Base-by-base conservation (phyloP, 2,113 vertebrate genomes). In the Cinclus cinclus region DNA sequence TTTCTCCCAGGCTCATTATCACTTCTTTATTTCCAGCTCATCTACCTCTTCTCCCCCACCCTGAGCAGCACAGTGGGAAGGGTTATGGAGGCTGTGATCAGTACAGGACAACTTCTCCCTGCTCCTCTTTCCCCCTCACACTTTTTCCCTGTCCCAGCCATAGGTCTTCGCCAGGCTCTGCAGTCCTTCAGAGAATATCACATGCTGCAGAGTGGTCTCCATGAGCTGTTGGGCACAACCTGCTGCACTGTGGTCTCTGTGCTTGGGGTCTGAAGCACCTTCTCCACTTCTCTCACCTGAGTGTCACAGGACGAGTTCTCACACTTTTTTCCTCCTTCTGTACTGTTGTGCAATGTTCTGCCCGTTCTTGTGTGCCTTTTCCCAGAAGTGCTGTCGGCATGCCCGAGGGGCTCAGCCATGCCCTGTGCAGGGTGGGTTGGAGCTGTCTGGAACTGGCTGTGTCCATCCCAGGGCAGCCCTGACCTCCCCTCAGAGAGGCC, bases 341-440 rank as follows among this genome's bases (percentile, higher is more conserved):
- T 35, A 3, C 24, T 62, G 17, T 25, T 7, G 7, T 28, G 12
- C 19, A n/a, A 9, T 0, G 0, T 76, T 75, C 76, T 87, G 20
- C 17, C 9, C 9, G 47, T 71, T 71, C 42, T 63, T 11, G 30
- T 3, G 5, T 23, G 8, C 3, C 0, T n/a, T 74, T 20, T 79
- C 42, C 24, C 46, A 4, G 21, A 17, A 30, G 30, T 2, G 3
- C 44, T 10, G 0, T 35, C 2, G 0, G 15, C 0, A 0, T 70
- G 50, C 14, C 24, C 0, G 0, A 2, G 15, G 83, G 28, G 28
- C 69, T n/a, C 23, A 70, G 56, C 68, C 0, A 0, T 33, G 37
- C 49, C 31, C 27, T 25, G 13, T 1, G 4, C 3, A 6, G 22
- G 28, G 6, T 15, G 2, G 3, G 14, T 20, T 21, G 68, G 58